These are phyloP conservation scores for Drosophila willistoni DNA, from an alignment of 1,140 invertebrate species.

Conservation along the genomic window DNA sequence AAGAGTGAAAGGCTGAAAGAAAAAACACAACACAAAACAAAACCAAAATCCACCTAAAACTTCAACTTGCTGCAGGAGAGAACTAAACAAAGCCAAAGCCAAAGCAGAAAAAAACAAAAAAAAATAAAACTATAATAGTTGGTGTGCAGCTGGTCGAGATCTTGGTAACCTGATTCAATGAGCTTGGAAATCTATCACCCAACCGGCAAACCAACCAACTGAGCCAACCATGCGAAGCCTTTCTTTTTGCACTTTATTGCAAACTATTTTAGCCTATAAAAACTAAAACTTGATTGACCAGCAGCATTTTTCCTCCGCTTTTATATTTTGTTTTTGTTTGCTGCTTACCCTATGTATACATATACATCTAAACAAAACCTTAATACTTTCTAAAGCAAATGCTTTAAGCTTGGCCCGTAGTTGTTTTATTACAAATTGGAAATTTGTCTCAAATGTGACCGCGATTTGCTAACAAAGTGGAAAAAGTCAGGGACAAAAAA, in stretches of 20 bases:
- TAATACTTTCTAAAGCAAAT: constrained; percentile 64
- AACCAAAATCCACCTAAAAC: background rate
- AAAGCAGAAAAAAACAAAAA: background rate
- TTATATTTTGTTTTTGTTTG: constrained; percentile 15
- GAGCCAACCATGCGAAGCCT: constrained; percentile 44
- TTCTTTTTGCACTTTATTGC: constrained; percentile 59
- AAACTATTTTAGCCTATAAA: constrained; percentile 32
- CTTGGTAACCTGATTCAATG: constrained; percentile 68
- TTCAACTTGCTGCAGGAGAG: constrained; percentile 6
- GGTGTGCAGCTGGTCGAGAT: constrained; percentile 52
- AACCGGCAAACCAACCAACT: constrained; percentile 6
- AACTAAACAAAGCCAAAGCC: constrained; percentile 10
- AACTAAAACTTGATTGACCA: constrained; percentile 61
- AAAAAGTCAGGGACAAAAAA: too few species aligned
- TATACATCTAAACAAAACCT: constrained; percentile 16
- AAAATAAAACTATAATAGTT: constrained; percentile 8
- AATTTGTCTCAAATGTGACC: constrained; percentile 55
- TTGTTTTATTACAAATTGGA: constrained; percentile 75
- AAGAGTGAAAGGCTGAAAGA: constrained; percentile 59
- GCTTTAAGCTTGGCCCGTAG: constrained; percentile 35
- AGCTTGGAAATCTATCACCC: constrained; percentile 65
- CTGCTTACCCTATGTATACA: constrained; percentile 24
- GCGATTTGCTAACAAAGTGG: constrained; percentile 26
- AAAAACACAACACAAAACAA: too few species aligned
- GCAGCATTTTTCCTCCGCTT: constrained; percentile 30